A percentile compares a stretch with the other conserved stretches of the same genome.
Conservation (phyloP, 2,113 vertebrate species). For the Ciconia maguari region DNA sequence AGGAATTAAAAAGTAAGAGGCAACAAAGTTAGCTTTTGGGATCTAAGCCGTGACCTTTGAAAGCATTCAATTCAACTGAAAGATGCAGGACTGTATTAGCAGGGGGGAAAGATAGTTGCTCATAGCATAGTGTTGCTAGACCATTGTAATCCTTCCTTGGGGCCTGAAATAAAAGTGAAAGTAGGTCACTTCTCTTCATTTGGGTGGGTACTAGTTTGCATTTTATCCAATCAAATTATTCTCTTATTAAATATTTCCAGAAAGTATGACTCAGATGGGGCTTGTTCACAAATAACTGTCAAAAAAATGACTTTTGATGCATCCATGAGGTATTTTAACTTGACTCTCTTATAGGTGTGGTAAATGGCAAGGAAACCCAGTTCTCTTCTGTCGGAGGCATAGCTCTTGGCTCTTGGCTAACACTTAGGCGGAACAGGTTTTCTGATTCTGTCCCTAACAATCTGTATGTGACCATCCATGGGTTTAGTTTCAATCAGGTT, state of each 20-base stretch:
- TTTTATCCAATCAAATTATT: background rate
- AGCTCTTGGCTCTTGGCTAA: background rate
- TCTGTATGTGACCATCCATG: background rate
- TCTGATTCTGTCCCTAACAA: background rate
- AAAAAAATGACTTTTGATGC: background rate
- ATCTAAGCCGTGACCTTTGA: background rate
- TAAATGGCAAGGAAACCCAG: background rate
- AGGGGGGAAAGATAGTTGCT: background rate
- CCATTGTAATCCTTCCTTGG: background rate
- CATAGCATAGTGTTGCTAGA: background rate
- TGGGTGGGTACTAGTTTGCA: background rate
- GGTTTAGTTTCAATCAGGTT: background rate
- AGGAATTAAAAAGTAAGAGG: background rate
- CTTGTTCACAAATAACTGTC: background rate
- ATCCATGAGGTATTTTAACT: background rate
- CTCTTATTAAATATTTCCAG: background rate
- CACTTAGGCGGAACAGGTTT: background rate
- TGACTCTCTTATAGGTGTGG: background rate
- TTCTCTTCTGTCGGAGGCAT: background rate
- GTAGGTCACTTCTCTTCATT: background rate
- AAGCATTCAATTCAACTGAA: background rate
- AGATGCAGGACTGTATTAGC: background rate
- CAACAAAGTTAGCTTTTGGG: background rate
- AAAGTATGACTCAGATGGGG: background rate
- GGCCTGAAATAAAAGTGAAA: background rate